phyloP scores from a whole-genome alignment of 2,888 invertebrate species.

The Sycophila texana region DNA sequence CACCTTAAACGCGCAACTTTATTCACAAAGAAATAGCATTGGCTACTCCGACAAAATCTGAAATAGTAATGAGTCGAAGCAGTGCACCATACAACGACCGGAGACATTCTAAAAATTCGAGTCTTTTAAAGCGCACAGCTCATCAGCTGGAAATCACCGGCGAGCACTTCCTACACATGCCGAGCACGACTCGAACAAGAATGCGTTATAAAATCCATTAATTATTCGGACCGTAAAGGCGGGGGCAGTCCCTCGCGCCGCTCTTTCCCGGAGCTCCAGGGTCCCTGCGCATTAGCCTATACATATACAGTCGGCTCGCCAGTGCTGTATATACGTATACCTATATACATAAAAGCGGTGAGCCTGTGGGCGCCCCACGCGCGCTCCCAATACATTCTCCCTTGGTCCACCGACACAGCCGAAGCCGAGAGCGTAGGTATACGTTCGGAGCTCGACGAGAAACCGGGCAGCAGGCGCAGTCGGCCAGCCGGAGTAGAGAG shows the following conservation, averaged over 20 bases:
- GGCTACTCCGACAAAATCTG: too few species aligned
- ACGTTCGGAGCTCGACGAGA: too few species aligned
- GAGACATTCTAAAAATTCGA: too few species aligned
- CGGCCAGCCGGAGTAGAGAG: conserved; percentile 8
- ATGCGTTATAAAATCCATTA: conserved; percentile 49
- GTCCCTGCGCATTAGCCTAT: conserved; percentile 1
- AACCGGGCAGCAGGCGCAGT: background rate
- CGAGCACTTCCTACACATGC: conserved; percentile 18
- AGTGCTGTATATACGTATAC: background rate
- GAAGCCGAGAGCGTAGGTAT: background rate
- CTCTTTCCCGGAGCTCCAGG: background rate
- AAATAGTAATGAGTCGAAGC: too few species aligned
- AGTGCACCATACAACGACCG: too few species aligned
- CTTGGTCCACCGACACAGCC: background rate
- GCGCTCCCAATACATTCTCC: background rate
- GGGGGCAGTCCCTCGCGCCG: background rate
- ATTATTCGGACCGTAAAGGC: conserved; percentile 41
- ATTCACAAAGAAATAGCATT: too few species aligned
- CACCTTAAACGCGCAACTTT: too few species aligned
- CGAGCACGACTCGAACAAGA: conserved; percentile 11
- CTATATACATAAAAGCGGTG: background rate
- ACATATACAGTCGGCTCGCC: too few species aligned
- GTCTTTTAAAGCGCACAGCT: background rate
- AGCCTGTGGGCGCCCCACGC: background rate
- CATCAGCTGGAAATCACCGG: conserved; percentile 23